Evolutionary conservation across 2,888 invertebrate genomes (phyloP).

Genomic region (Agriotes lineatus): DNA sequence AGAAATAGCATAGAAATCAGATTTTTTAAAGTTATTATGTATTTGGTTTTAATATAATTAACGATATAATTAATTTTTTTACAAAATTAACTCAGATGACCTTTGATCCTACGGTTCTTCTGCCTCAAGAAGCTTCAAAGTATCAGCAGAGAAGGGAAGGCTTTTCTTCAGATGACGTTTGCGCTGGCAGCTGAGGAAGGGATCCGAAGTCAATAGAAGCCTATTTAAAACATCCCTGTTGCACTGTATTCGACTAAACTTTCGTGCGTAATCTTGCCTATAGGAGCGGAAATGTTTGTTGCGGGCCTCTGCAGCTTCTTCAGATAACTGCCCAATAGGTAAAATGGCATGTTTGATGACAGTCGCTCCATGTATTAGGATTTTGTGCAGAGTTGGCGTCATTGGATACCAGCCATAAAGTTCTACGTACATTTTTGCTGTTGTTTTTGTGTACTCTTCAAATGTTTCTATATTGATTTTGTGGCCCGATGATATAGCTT

Average conservation of each 20-base stretch:
- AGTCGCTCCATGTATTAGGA: conserved; percentile 22
- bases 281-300: conserved; percentile 52
- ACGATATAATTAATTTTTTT: too few relatives aligned
- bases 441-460: not conserved
- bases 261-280: conserved; percentile 46
- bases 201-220: not conserved
- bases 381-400: conserved; percentile 25
- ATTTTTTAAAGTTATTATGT: too few relatives aligned
- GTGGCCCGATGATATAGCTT: conserved; percentile 3
- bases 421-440: conserved; percentile 14
- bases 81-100: too few relatives aligned
- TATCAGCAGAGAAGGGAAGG: too few relatives aligned
- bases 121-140: too few relatives aligned
- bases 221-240: conserved; percentile 45
- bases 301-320: conserved; percentile 45
- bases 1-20: too few relatives aligned
- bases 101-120: too few relatives aligned
- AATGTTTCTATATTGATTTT: conserved; percentile 8
- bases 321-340: conserved; percentile 40
- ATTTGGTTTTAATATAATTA: too few relatives aligned
- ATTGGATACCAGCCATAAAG: conserved; percentile 28
- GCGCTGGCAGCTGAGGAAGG: too few relatives aligned
- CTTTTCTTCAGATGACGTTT: too few relatives aligned
- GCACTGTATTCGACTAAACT: conserved; percentile 45
- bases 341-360: not conserved